phyloP scores from a whole-genome alignment of 2,888 invertebrate genomes.

The Oxyscelio sp. region DNA sequence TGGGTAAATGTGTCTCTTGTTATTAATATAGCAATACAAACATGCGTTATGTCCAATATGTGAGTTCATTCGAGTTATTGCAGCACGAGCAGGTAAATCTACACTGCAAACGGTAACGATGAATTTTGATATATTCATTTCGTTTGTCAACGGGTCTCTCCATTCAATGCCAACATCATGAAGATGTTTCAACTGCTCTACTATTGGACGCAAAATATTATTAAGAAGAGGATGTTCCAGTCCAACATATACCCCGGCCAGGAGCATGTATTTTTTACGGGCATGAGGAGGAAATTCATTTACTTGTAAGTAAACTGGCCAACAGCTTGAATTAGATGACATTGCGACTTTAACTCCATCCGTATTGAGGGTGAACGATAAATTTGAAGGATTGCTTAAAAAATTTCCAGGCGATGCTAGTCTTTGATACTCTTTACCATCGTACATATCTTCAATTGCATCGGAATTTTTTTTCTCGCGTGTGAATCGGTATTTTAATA shows the following conservation, averaged over 20 bases:
- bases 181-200: conserved; percentile 5
- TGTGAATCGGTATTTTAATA: conserved; percentile 5
- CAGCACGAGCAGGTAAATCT: conserved; percentile 22
- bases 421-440: conserved; percentile 54
- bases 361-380: conserved; percentile 48
- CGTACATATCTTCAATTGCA: conserved; percentile 62
- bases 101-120: not conserved
- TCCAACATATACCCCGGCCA: conserved; percentile 54
- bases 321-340: conserved; percentile 51
- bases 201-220: conserved; percentile 13
- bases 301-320: conserved; percentile 65
- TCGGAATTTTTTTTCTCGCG: conserved; percentile 8
- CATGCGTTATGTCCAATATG: not conserved
- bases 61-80: conserved; percentile 1
- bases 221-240: conserved; percentile 38
- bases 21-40: conserved; percentile 20
- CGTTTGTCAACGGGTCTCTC: conserved; percentile 8
- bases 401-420: conserved; percentile 37
- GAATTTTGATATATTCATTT: not conserved
- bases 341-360: conserved; percentile 46
- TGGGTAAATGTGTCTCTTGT: not conserved
- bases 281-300: conserved; percentile 72
- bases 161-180: conserved; percentile 24
- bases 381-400: conserved; percentile 45
- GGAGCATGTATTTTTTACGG: too few relatives aligned